These are phyloP conservation scores for Oreotragus oreotragus DNA, from an alignment of 2,113 vertebrate genomes.

Conservation along the genomic window DNA sequence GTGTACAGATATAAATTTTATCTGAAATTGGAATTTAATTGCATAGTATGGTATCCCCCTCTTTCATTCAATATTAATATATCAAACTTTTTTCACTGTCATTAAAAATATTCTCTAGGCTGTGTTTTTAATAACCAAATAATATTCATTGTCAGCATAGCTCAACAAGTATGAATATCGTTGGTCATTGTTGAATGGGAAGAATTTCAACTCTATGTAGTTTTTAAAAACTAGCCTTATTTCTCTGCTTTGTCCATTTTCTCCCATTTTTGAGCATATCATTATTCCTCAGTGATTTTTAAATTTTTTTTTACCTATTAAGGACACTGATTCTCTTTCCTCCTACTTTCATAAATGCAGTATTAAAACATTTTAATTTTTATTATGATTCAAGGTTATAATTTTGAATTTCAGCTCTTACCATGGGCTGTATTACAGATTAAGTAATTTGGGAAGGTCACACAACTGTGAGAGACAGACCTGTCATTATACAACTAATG, in stretches of 20 bases:
- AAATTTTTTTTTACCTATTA: not conserved
- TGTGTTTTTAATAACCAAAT: not conserved
- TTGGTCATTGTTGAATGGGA: not conserved
- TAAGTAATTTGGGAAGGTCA: not conserved
- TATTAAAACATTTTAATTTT: not conserved
- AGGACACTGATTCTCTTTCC: not conserved
- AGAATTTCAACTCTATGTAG: not conserved
- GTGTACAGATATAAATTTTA: not conserved
- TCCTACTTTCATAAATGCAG: not conserved
- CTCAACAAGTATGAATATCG: not conserved
- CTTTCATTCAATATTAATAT: constrained; percentile 1
- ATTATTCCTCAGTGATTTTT: not conserved
- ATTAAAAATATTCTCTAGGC: not conserved
- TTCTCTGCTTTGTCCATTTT: not conserved
- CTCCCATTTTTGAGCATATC: not conserved
- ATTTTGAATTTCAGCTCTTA: not conserved
- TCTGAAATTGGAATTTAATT: not conserved
- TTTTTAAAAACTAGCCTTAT: not conserved
- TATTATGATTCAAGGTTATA: not conserved
- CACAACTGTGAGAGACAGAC: not conserved
- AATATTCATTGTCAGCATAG: not conserved
- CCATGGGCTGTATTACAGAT: not conserved
- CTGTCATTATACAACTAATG: not conserved
- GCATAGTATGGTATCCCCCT: not conserved
- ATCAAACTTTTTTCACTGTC: not conserved